phyloP scores from a whole-genome alignment of 1,140 invertebrate species.

The Drosophila novamexicana region DNA sequence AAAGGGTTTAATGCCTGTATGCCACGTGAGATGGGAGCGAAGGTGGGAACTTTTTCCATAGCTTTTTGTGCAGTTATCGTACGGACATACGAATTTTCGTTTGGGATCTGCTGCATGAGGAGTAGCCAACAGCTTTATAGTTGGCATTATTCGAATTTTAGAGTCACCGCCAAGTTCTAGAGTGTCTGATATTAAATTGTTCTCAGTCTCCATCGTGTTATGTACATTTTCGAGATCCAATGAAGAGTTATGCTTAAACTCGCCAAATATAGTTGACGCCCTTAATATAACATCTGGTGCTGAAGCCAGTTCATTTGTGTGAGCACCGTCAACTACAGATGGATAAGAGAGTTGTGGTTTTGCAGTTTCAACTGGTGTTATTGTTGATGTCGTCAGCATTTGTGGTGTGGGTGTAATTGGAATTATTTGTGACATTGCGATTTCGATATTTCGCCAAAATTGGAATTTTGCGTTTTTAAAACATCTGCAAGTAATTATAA shows the following conservation, averaged over 20 bases:
- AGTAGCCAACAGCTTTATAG: constrained; percentile 66
- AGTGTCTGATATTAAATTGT: constrained; percentile 47
- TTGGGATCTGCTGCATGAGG: constrained; percentile 72
- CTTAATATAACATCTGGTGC: constrained; percentile 54
- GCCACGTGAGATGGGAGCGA: constrained; percentile 81
- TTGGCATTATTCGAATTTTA: constrained; percentile 73
- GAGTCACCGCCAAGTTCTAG: constrained; percentile 42
- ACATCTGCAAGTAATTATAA: constrained; percentile 34
- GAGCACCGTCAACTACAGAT: constrained; percentile 44
- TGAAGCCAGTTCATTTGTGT: constrained; percentile 49
- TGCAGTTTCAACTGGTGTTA: constrained; percentile 66
- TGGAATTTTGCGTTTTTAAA: constrained; percentile 20
- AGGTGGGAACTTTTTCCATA: constrained; percentile 83
- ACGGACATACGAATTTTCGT: constrained; percentile 75
- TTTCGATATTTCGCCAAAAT: constrained; percentile 29
- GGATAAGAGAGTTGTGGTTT: constrained; percentile 66
- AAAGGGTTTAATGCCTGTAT: constrained; percentile 85
- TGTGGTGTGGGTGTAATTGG: constrained; percentile 78
- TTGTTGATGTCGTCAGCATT: constrained; percentile 81
- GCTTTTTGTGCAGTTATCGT: constrained; percentile 80
- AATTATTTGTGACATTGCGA: constrained; percentile 77
- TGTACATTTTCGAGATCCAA: constrained; percentile 72
- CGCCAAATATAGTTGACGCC: constrained; percentile 63
- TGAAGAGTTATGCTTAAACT: constrained; percentile 51
- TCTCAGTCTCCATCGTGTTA: constrained; percentile 66